phyloP scores from a whole-genome alignment of 2,797 vertebrate genomes.

The Erithacus rubecula region DNA sequence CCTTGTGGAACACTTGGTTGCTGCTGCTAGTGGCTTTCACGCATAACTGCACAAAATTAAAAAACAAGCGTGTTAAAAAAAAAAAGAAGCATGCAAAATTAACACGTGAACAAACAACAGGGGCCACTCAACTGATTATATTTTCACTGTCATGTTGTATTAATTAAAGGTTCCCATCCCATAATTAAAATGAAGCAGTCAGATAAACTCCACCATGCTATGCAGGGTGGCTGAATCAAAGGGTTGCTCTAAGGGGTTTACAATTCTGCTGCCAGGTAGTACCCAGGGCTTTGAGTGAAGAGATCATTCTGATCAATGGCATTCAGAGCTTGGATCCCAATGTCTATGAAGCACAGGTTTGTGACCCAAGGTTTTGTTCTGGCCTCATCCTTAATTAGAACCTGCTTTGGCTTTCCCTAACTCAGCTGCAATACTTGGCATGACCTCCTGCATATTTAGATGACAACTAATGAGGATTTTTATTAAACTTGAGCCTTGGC shows the following conservation, averaged over 20 bases:
- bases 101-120: constrained; percentile 26
- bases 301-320: not conserved
- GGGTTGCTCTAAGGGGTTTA: not conserved
- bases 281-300: not conserved
- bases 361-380: not conserved
- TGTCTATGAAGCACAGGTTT: not conserved
- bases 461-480: constrained; percentile 69
- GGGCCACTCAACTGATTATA: constrained; percentile 23
- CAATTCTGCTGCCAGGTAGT: not conserved
- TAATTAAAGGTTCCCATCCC: constrained; percentile 34
- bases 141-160: constrained; percentile 52
- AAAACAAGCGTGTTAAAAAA: constrained; percentile 8
- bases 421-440: constrained; percentile 19
- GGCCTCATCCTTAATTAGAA: constrained; percentile 17
- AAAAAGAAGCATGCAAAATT: not conserved
- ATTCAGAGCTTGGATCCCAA: not conserved
- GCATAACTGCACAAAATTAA: constrained; percentile 3
- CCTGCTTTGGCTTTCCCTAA: not conserved
- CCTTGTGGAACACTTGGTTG: not conserved
- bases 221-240: not conserved
- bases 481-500: constrained; percentile 68
- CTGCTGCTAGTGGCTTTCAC: not conserved
- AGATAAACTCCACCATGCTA: not conserved
- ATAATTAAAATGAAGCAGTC: constrained; percentile 27
- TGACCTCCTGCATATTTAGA: constrained; percentile 62